Percentiles rank a stretch among this genome's conserved stretches.
These are phyloP conservation scores for Poecile atricapillus DNA, from an alignment of 2,113 vertebrate genomes.

Conservation along the genomic window DNA sequence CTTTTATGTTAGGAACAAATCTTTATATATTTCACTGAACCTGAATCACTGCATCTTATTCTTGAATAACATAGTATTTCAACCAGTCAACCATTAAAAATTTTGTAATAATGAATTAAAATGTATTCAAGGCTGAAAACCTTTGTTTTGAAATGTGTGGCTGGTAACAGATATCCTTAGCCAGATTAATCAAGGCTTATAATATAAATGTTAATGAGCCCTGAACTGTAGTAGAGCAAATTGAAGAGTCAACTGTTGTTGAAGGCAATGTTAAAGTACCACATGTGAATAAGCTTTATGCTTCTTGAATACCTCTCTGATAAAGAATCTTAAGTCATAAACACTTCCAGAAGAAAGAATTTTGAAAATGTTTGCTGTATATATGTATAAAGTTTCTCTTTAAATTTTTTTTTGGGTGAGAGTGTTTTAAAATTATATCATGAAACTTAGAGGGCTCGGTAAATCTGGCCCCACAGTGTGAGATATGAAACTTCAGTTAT, in stretches of 20 bases:
- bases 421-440: background rate
- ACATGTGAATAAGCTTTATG: background rate
- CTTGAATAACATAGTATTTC: background rate
- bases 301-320: background rate
- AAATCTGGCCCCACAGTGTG: background rate
- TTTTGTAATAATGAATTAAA: background rate
- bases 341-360: background rate
- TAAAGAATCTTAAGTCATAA: background rate
- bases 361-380: background rate
- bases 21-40: background rate
- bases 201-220: slow-evolving; percentile 30
- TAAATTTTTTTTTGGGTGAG: background rate
- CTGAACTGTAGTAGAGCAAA: background rate
- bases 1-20: background rate
- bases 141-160: background rate
- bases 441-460: background rate
- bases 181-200: background rate
- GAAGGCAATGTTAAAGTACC: background rate
- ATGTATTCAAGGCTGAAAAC: background rate
- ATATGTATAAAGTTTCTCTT: background rate
- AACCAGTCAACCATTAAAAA: background rate
- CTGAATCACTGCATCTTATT: background rate
- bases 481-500: background rate
- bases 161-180: background rate
- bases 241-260: background rate